Conservation (phyloP, 1,140 invertebrate genomes). For the Marisa cornuarietis region DNA sequence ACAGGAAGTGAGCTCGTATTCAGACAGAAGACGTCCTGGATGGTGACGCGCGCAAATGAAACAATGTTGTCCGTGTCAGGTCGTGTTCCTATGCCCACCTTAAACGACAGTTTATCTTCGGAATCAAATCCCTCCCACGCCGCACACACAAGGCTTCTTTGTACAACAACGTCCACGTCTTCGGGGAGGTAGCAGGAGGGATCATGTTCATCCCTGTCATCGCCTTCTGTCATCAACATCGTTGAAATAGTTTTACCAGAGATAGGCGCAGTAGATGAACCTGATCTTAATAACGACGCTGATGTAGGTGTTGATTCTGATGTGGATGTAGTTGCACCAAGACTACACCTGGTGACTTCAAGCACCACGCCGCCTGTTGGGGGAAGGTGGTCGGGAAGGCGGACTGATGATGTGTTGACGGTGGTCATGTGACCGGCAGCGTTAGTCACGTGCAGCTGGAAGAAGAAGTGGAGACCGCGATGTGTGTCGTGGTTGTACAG, state of each 20-base stretch:
- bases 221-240: not conserved
- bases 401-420: slow-evolving; percentile 22
- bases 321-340: not conserved
- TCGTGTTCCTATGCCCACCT: slow-evolving; percentile 34
- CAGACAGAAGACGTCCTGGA: not conserved
- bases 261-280: not conserved
- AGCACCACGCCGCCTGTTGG: slow-evolving; percentile 32
- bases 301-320: not conserved
- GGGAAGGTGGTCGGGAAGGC: slow-evolving; percentile 34
- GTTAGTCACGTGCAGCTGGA: slow-evolving; percentile 31
- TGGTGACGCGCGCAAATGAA: not conserved
- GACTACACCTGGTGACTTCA: slow-evolving; percentile 23
- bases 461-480: slow-evolving; percentile 12
- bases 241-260: not conserved
- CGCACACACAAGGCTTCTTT: slow-evolving; percentile 25
- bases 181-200: not conserved
- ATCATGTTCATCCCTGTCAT: not conserved
- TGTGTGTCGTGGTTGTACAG: slow-evolving; percentile 25
- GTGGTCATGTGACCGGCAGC: slow-evolving; percentile 29
- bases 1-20: not conserved
- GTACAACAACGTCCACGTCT: slow-evolving; percentile 25
- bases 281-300: not conserved
- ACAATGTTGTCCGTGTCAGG: not conserved
- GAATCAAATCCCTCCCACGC: slow-evolving; percentile 38
- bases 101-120: slow-evolving; percentile 27